Evolutionary conservation across 2,113 vertebrate genomes (phyloP).

Genomic region (Cryptotis parvus): DNA sequence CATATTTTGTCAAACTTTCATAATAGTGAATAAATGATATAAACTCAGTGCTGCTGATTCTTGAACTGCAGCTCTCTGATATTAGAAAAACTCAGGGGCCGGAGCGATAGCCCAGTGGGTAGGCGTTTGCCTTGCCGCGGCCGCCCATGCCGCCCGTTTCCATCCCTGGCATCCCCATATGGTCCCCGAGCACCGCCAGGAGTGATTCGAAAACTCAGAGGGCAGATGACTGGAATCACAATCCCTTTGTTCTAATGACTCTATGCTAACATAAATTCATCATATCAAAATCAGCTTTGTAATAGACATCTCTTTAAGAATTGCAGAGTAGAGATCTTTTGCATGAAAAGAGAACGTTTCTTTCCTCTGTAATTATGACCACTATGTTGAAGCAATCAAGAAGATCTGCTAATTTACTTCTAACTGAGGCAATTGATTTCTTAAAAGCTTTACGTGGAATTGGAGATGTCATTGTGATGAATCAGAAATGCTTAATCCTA

Average conservation of each 20-base stretch:
- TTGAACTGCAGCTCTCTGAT: constrained; percentile 11
- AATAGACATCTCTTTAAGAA: constrained; percentile 53
- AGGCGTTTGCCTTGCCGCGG: no score
- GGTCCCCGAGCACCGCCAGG: no score
- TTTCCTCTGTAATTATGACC: constrained; percentile 38
- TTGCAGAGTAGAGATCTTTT: constrained; percentile 71
- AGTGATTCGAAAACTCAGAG: no score
- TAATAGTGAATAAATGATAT: neutral
- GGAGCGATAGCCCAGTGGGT: no score
- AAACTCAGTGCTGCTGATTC: constrained; percentile 14
- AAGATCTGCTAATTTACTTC: constrained; percentile 73
- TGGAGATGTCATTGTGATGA: constrained; percentile 46
- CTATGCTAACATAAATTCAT: constrained; percentile 67
- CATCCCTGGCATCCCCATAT: no score
- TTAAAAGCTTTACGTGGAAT: constrained; percentile 68
- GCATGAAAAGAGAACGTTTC: constrained; percentile 4
- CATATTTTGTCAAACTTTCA: no score
- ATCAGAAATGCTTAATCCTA: constrained; percentile 63
- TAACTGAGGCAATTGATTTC: constrained; percentile 66
- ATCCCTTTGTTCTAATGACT: constrained; percentile 69
- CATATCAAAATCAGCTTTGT: constrained; percentile 50
- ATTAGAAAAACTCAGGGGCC: constrained; percentile 24
- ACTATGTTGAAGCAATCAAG: constrained; percentile 63
- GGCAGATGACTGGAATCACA: neutral
- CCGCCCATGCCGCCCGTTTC: no score